A percentile compares a stretch with the other conserved stretches of the same genome.
Conservation (phyloP, 2,888 invertebrate species). For the Corythucha ciliata region DNA sequence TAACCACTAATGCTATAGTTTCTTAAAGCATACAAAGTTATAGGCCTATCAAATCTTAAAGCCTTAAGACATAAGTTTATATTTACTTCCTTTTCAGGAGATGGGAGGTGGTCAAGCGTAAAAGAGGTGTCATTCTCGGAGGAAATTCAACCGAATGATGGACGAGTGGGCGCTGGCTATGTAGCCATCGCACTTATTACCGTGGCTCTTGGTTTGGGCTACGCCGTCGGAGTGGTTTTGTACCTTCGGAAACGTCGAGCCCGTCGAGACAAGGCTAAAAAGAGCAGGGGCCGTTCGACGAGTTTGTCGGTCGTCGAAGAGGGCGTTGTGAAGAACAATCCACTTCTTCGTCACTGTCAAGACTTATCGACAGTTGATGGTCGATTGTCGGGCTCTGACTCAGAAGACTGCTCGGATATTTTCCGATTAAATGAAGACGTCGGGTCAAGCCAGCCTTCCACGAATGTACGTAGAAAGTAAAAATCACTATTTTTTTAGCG, state of each 20-base stretch:
- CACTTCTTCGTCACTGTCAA: conserved; percentile 49
- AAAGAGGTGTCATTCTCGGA: conserved; percentile 67
- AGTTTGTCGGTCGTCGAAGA: conserved; percentile 44
- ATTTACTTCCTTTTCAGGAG: too few species aligned
- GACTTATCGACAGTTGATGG: conserved; percentile 36
- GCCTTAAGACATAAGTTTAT: too few species aligned
- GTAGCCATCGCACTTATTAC: conserved; percentile 76
- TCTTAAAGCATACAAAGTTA: too few species aligned
- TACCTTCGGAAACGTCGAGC: conserved; percentile 79
- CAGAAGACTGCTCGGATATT: conserved; percentile 44
- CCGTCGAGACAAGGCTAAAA: conserved; percentile 58
- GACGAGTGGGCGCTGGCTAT: conserved; percentile 55
- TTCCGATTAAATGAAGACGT: conserved; percentile 18
- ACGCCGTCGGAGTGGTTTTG: conserved; percentile 74
- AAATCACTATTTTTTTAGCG: conserved; percentile 1
- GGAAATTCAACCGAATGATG: conserved; percentile 37
- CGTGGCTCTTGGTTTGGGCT: conserved; percentile 73
- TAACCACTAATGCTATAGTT: too few species aligned
- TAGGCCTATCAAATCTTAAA: too few species aligned
- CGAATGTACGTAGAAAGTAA: conserved; percentile 24
- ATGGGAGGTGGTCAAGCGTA: conserved; percentile 48
- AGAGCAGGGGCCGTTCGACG: too few species aligned
- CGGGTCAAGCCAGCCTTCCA: conserved; percentile 2
- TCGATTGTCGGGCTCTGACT: conserved; percentile 56
- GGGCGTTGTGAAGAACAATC: conserved; percentile 70